A percentile compares a stretch with the other conserved stretches of the same genome.
These are phyloP conservation scores for Allobates femoralis DNA, from an alignment of 2,797 vertebrate species.

Conservation along the genomic window DNA sequence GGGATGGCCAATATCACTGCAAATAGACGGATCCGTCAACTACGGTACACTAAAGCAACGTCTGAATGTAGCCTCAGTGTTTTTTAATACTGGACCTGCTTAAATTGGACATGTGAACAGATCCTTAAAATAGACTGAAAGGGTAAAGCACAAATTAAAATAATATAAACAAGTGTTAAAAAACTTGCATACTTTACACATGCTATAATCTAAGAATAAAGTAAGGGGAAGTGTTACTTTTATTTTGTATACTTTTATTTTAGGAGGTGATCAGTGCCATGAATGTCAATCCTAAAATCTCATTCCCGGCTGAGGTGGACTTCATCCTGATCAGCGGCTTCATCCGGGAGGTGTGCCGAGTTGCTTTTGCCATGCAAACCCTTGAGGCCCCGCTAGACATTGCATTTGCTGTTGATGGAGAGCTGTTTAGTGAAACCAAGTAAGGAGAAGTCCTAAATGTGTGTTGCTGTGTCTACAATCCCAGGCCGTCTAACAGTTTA, in stretches of 20 bases:
- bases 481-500: not conserved
- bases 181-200: too few relatives aligned
- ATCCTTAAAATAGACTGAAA: too few relatives aligned
- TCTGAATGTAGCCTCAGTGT: too few relatives aligned
- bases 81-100: too few relatives aligned
- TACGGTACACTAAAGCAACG: too few relatives aligned
- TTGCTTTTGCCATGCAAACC: constrained; percentile 95
- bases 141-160: too few relatives aligned
- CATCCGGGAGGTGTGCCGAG: constrained; percentile 88
- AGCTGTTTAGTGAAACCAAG: constrained; percentile 88
- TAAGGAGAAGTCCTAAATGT: constrained; percentile 72
- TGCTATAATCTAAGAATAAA: not conserved
- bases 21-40: too few relatives aligned
- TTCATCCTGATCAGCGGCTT: constrained; percentile 85
- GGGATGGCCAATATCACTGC: too few relatives aligned
- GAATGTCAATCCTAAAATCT: constrained; percentile 91
- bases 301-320: constrained; percentile 87
- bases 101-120: too few relatives aligned
- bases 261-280: constrained; percentile 91
- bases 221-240: not conserved
- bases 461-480: not conserved
- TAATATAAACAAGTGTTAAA: too few relatives aligned
- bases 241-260: constrained; percentile 27
- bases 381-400: constrained; percentile 86
- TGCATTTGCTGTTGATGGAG: constrained; percentile 87